Percentiles rank a stretch among this genome's conserved stretches.
phyloP scores from a whole-genome alignment of 2,888 invertebrate genomes.

The Ectemnius cavifrons region DNA sequence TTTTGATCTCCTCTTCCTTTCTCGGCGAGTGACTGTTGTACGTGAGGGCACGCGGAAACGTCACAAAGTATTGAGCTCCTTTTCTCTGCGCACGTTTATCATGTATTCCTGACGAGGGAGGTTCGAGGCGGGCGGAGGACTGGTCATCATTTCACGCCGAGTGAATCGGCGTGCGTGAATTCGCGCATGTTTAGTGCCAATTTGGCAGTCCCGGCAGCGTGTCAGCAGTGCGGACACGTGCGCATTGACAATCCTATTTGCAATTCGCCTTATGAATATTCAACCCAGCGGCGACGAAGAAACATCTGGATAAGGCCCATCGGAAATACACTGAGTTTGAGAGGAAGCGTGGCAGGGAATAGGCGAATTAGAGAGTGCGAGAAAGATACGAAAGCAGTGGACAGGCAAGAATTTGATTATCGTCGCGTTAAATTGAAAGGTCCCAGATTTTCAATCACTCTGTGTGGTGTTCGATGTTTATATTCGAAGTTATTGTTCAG shows the following conservation, averaged over 20 bases:
- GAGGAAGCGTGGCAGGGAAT: constrained; percentile 4
- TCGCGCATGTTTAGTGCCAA: constrained; percentile 7
- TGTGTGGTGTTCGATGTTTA: neutral
- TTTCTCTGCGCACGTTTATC: too few species aligned
- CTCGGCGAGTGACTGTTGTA: too few species aligned
- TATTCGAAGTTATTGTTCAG: constrained; percentile 10
- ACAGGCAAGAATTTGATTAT: neutral
- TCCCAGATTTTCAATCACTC: neutral
- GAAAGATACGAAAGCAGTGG: neutral
- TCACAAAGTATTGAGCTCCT: too few species aligned
- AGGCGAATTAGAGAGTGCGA: neutral
- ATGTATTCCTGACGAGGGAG: too few species aligned
- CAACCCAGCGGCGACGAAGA: neutral
- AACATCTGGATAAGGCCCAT: neutral
- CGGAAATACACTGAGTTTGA: neutral
- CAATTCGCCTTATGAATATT: neutral
- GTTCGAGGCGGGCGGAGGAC: too few species aligned
- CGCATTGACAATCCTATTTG: constrained; percentile 1
- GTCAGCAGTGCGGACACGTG: neutral
- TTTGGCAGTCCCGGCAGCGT: neutral
- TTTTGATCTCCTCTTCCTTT: too few species aligned
- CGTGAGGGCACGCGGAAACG: too few species aligned
- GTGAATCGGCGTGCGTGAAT: neutral
- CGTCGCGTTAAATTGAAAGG: constrained; percentile 2
- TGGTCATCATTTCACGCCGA: too few species aligned